Conservation (phyloP, 2,797 vertebrate species). For the Miichthys miiuy region DNA sequence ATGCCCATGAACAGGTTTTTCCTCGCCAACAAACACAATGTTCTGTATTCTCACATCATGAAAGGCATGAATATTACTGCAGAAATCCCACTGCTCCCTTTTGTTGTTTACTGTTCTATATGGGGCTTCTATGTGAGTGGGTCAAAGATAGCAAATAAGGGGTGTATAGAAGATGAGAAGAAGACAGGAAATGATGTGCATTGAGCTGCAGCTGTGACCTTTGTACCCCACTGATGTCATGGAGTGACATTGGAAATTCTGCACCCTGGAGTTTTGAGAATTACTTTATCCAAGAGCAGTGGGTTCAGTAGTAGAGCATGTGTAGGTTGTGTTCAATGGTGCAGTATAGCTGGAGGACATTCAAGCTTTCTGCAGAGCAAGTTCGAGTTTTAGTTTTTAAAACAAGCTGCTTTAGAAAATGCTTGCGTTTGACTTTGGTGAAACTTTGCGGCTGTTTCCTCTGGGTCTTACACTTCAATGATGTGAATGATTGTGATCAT, state of each 20-base stretch:
- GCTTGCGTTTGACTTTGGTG: too few species aligned
- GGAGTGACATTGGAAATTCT: conserved; percentile 50
- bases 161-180: neutral
- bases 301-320: neutral
- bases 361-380: neutral
- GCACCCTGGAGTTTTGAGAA: conserved; percentile 14
- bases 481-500: too few species aligned
- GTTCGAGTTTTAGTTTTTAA: neutral
- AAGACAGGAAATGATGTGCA: conserved; percentile 50
- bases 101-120: conserved; percentile 37
- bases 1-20: neutral
- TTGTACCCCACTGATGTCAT: conserved; percentile 59
- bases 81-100: conserved; percentile 10
- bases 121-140: neutral
- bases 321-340: neutral
- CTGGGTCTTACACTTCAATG: too few species aligned
- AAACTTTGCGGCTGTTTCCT: too few species aligned
- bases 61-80: conserved; percentile 19
- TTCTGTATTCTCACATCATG: neutral
- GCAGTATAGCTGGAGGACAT: neutral
- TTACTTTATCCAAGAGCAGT: conserved; percentile 7
- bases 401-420: neutral
- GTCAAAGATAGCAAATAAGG: conserved; percentile 2
- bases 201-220: conserved; percentile 71
- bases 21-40: neutral